Evolutionary conservation across 1,140 invertebrate genomes (phyloP).

Genomic region (Drosophila mauritiana): DNA sequence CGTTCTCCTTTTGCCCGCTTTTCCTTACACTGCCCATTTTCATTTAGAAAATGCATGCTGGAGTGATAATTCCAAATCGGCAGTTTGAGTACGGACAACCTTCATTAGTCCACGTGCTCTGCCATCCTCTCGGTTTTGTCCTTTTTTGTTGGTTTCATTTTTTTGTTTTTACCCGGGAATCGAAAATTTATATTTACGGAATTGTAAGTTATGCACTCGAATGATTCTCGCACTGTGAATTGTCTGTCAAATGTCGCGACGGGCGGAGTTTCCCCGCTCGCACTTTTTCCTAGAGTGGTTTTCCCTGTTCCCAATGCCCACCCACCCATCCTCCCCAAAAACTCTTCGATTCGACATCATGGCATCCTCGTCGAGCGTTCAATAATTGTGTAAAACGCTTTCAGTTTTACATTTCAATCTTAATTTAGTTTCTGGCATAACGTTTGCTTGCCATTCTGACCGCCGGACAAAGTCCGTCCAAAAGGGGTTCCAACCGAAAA

Average conservation of each 20-base stretch:
- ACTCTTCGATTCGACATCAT: no score
- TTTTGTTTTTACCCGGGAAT: constrained; percentile 2
- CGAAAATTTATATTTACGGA: constrained; percentile 81
- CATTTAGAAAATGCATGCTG: constrained; percentile 79
- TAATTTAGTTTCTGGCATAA: constrained; percentile 84
- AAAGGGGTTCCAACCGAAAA: constrained; percentile 21
- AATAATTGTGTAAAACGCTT: constrained; percentile 84
- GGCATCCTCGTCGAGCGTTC: constrained; percentile 33
- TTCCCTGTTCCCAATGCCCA: constrained; percentile 50
- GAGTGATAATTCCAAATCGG: constrained; percentile 62
- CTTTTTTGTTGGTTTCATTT: neutral
- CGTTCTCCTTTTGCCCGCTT: constrained; percentile 10
- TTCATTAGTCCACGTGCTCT: constrained; percentile 62
- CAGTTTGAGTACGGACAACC: constrained; percentile 42
- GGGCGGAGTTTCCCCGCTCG: constrained; percentile 40
- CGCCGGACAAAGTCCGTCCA: constrained; percentile 25
- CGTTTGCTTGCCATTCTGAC: constrained; percentile 66
- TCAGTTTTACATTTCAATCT: constrained; percentile 85
- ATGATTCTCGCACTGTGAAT: constrained; percentile 65
- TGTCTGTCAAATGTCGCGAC: constrained; percentile 41
- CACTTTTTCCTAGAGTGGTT: constrained; percentile 65
- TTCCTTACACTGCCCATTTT: constrained; percentile 46
- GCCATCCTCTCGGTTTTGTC: no score
- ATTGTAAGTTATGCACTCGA: constrained; percentile 84
- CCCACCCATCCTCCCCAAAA: neutral